Evolutionary conservation across 2,113 vertebrate species (phyloP), one percentile per base, ranked within the genome.

Genomic region (Leptodactylus fuscus): DNA sequence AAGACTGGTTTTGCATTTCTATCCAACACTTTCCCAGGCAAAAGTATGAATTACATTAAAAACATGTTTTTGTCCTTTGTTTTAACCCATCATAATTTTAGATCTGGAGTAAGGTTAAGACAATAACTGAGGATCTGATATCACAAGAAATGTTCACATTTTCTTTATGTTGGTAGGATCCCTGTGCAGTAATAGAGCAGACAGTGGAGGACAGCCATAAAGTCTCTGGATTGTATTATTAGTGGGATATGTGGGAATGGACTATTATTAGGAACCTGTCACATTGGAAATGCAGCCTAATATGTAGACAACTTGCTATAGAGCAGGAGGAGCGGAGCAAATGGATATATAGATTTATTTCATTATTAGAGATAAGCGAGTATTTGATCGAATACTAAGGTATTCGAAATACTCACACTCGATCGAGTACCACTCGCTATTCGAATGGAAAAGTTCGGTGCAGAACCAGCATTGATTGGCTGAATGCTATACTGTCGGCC

Each of bases 91-190:
- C 65, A 46, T 71, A 69, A 20, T 38, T 51, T 71, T 22, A 49
- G 36, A 36, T 82, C 81, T 82, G 81, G 81, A 82, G 15, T 32
- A 22, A 82, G 49, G 53, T 82, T 53, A 41, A 34, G 20, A 73
- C 27, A 82, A 71, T 71, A n/a, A 36, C 29, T 51, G 48, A 44
- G 65, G 70, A 69, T 71, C 81, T 69, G 32, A 36, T 38, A 82
- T 55, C 67, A 73, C 65, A 55, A 69, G 32, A 36, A 36, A 36
- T 36, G 6, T 36, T 32, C 6, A 51, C 49, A 55, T 38, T 41
- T 71, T 34, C 29, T 48, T 82, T 34, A n/a, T 71, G 62, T 38
- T 22, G 51, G 29, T 48, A 32, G 48, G 16, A 71, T 53, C 81
- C 34, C 67, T 41, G 67, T 51, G 38, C 32, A 41, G 62, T 32